Conservation (phyloP, 2,797 vertebrate genomes). For the Austrolebias charrua region DNA sequence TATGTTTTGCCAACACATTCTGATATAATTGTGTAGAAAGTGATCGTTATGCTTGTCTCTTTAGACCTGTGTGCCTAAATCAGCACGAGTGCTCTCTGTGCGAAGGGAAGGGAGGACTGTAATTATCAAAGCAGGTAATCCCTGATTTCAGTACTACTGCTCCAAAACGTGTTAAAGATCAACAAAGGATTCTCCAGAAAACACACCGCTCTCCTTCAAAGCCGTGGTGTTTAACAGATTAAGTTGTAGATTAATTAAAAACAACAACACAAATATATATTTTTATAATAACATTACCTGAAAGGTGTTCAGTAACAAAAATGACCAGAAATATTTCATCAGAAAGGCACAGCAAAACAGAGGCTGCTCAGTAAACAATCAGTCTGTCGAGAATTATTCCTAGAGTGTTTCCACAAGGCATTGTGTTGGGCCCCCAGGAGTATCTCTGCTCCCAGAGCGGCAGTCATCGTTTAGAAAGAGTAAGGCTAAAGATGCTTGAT, state of each 20-base stretch:
- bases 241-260: conserved; percentile 13
- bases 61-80: conserved; percentile 14
- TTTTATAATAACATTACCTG: conserved; percentile 57
- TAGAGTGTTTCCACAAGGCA: conserved; percentile 57
- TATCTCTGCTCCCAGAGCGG: conserved; percentile 12
- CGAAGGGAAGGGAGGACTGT: conserved; percentile 22
- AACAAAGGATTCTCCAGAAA: conserved; percentile 13
- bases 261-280: conserved; percentile 60
- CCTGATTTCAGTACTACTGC: conserved; percentile 32
- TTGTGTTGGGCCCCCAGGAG: conserved; percentile 40
- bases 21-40: neutral
- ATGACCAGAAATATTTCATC: conserved; percentile 49
- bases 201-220: neutral
- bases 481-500: conserved; percentile 68
- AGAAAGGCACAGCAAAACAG: conserved; percentile 78
- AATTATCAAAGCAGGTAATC: conserved; percentile 38
- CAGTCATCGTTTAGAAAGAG: conserved; percentile 44
- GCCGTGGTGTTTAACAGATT: neutral
- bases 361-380: conserved; percentile 66
- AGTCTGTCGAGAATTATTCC: conserved; percentile 26
- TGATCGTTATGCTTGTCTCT: neutral
- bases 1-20: conserved; percentile 9
- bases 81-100: conserved; percentile 27
- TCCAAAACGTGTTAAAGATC: conserved; percentile 8
- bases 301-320: conserved; percentile 63